Evolutionary conservation across 1,140 invertebrate genomes (phyloP).

Genomic region (Parapsyche elsis): DNA sequence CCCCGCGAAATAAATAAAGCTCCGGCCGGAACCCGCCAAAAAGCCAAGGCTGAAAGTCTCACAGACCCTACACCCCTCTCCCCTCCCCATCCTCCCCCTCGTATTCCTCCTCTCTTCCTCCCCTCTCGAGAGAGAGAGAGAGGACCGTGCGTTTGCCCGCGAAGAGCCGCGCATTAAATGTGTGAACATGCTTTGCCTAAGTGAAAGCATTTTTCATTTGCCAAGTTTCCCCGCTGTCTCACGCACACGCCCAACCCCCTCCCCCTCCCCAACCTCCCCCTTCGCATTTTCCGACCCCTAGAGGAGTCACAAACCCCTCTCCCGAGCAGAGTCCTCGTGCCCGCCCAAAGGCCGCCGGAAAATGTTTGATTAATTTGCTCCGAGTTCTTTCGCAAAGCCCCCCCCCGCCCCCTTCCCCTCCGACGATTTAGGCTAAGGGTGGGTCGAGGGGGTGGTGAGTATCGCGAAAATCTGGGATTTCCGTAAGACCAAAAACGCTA

Average conservation of each 20-base stretch:
- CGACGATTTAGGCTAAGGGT: background rate
- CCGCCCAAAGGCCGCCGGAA: constrained; percentile 27
- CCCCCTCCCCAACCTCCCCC: background rate
- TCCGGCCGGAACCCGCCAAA: background rate
- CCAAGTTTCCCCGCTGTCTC: constrained; percentile 36
- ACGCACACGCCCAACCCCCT: constrained; percentile 15
- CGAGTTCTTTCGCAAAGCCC: constrained; percentile 32
- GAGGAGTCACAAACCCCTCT: background rate
- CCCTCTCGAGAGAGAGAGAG: background rate
- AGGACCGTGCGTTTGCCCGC: background rate
- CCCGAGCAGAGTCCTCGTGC: no score
- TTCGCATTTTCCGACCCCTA: background rate
- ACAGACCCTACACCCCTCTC: background rate
- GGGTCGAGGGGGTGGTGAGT: background rate
- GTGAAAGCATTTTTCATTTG: constrained; percentile 49
- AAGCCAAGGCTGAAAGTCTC: background rate
- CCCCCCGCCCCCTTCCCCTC: background rate
- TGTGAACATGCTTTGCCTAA: constrained; percentile 48
- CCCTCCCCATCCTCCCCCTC: background rate
- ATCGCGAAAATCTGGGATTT: constrained; percentile 1
- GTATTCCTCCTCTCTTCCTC: background rate
- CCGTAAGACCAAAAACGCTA: background rate
- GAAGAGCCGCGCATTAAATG: constrained; percentile 44
- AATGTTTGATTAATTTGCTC: constrained; percentile 47
- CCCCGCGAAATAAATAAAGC: background rate